These are phyloP conservation scores for Channa striata DNA, from an alignment of 2,797 vertebrate species.

Conservation along the genomic window DNA sequence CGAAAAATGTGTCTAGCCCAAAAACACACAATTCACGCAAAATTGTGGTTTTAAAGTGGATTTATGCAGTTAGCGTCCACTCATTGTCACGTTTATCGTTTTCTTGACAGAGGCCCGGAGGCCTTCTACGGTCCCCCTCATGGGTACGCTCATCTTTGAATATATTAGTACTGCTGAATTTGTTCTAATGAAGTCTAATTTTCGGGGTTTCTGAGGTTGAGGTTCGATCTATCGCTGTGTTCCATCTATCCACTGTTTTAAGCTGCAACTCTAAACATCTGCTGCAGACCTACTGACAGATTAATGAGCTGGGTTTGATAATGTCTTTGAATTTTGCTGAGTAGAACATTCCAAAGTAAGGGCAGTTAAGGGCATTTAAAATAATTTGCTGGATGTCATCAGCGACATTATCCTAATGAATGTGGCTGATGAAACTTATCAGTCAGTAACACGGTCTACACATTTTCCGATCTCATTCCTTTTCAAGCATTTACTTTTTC, in stretches of 20 bases:
- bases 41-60: too few relatives aligned
- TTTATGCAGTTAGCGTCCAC: background rate
- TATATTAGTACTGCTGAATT: rapidly evolving
- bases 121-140: conserved; percentile 27
- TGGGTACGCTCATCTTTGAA: conserved; percentile 48
- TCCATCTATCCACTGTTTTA: rapidly evolving
- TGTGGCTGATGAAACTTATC: background rate
- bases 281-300: rapidly evolving
- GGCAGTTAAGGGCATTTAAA: too few relatives aligned
- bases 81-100: conserved; percentile 9
- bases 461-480: background rate
- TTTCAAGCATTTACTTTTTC: background rate
- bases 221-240: background rate
- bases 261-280: background rate
- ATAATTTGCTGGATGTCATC: background rate
- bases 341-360: too few relatives aligned
- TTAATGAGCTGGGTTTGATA: background rate
- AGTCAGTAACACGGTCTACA: too few relatives aligned
- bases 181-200: background rate
- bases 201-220: rapidly evolving
- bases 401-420: background rate
- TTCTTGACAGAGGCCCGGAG: conserved; percentile 45
- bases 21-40: too few relatives aligned
- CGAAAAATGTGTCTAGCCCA: too few relatives aligned
- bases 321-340: too few relatives aligned